These are phyloP conservation scores for Malaclemys terrapin DNA, from an alignment of 2,113 vertebrate species.

Conservation along the genomic window DNA sequence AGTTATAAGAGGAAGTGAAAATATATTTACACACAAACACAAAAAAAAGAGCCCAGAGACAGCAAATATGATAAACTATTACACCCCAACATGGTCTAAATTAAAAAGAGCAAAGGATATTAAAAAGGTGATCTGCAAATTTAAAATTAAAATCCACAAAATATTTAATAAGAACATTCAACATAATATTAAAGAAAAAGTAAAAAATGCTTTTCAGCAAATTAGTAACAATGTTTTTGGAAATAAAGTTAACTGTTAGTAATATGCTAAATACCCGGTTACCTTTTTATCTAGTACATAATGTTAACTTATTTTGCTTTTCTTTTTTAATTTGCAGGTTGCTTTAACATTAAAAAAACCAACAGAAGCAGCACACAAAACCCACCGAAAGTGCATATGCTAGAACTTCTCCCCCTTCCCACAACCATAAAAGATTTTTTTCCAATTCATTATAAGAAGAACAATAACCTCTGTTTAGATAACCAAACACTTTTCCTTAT, in stretches of 20 bases:
- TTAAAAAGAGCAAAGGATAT: not conserved
- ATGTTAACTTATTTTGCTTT: too few species aligned
- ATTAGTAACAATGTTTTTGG: not conserved
- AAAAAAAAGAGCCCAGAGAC: not conserved
- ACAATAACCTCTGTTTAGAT: too few species aligned
- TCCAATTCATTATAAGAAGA: too few species aligned
- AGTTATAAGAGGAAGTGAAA: conserved; percentile 15
- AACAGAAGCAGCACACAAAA: too few species aligned
- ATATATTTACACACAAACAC: not conserved
- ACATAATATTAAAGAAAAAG: not conserved
- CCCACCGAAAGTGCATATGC: too few species aligned
- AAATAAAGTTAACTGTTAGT: not conserved
- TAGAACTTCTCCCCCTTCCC: too few species aligned
- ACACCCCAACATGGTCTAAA: not conserved
- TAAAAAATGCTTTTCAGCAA: not conserved
- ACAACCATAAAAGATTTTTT: too few species aligned
- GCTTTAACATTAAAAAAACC: too few species aligned
- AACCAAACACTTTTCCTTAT: too few species aligned
- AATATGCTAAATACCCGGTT: not conserved
- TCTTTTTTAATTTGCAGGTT: too few species aligned
- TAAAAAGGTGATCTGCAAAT: not conserved
- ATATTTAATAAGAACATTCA: not conserved
- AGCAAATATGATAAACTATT: not conserved
- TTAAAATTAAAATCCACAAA: too few species aligned
- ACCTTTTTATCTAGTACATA: too few species aligned